Evolutionary conservation across 2,797 vertebrate genomes (phyloP).

Genomic region (Epinephelus awoara): DNA sequence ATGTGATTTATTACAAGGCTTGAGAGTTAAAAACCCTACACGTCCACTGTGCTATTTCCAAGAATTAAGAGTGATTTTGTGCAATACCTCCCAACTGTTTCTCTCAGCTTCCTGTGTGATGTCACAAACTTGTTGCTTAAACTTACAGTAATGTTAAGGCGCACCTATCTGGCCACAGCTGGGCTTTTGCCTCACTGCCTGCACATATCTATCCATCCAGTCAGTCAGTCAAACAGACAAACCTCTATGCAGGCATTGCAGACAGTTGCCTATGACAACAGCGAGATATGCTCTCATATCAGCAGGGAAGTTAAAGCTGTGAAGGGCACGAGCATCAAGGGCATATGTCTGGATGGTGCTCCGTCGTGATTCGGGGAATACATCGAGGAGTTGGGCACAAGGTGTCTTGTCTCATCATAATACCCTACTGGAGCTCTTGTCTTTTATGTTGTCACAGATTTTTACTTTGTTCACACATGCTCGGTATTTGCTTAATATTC

Average conservation of each 20-base stretch:
- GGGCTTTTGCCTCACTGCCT: slow-evolving; percentile 17
- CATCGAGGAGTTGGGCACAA: slow-evolving; percentile 33
- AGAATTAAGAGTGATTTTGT: not conserved
- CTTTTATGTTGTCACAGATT: slow-evolving; percentile 8
- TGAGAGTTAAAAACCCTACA: not conserved
- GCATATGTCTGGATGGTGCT: slow-evolving; percentile 49
- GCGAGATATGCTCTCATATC: slow-evolving; percentile 64
- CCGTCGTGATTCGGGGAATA: slow-evolving; percentile 41
- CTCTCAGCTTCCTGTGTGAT: not conserved
- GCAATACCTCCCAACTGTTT: not conserved
- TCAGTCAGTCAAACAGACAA: slow-evolving; percentile 34
- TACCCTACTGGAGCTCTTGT: not conserved
- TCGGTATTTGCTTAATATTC: slow-evolving; percentile 2
- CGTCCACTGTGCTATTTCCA: not conserved
- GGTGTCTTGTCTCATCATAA: slow-evolving; percentile 13
- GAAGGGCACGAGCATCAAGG: slow-evolving; percentile 70
- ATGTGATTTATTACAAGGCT: not conserved
- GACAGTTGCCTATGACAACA: slow-evolving; percentile 72
- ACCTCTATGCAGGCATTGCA: slow-evolving; percentile 48
- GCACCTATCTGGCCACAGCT: not conserved
- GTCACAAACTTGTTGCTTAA: not conserved
- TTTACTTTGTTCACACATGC: not conserved
- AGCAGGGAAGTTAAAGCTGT: slow-evolving; percentile 58
- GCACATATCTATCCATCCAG: slow-evolving; percentile 24
- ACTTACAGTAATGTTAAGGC: not conserved